These are phyloP conservation scores for Mesaphorura yosii DNA, from an alignment of 1,140 invertebrate species.

Conservation along the genomic window DNA sequence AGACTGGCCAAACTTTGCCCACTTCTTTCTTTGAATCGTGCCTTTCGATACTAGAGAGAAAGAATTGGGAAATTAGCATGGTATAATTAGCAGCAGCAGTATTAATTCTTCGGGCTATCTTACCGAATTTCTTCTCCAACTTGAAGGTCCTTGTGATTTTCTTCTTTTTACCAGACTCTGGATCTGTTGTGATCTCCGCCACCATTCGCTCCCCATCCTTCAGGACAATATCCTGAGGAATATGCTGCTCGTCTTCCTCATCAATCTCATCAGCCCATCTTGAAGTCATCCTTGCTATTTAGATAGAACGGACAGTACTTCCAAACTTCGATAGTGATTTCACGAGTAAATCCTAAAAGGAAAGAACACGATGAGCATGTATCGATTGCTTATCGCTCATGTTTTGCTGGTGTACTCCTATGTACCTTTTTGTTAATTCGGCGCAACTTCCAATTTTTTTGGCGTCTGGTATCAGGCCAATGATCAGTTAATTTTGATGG, in stretches of 20 bases:
- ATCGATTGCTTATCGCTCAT: too few relatives aligned
- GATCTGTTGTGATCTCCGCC: slow-evolving; percentile 21
- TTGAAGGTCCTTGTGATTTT: slow-evolving; percentile 27
- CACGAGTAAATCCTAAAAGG: too few relatives aligned
- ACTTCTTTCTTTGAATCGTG: slow-evolving; percentile 81
- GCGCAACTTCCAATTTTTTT: too few relatives aligned
- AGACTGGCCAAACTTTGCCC: slow-evolving; percentile 88
- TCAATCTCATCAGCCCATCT: slow-evolving; percentile 31
- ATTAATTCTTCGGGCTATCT: slow-evolving; percentile 2
- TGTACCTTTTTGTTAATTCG: too few relatives aligned
- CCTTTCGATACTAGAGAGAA: slow-evolving; percentile 63
- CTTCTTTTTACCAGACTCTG: slow-evolving; percentile 26
- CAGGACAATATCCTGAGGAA: slow-evolving; percentile 13
- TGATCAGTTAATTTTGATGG: too few relatives aligned
- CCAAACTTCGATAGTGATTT: too few relatives aligned
- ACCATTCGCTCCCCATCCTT: slow-evolving; percentile 29
- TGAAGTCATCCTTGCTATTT: too few relatives aligned
- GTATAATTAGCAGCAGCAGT: neutral
- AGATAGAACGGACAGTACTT: too few relatives aligned
- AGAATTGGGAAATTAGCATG: neutral
- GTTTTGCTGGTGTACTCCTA: too few relatives aligned
- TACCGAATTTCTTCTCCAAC: slow-evolving; percentile 30
- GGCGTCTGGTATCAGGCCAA: too few relatives aligned
- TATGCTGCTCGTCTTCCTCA: slow-evolving; percentile 19
- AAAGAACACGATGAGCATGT: too few relatives aligned